Evolutionary conservation across 2,113 vertebrate species (phyloP), one percentile per base, ranked within the genome.

Genomic region (Pterocles burchelli): DNA sequence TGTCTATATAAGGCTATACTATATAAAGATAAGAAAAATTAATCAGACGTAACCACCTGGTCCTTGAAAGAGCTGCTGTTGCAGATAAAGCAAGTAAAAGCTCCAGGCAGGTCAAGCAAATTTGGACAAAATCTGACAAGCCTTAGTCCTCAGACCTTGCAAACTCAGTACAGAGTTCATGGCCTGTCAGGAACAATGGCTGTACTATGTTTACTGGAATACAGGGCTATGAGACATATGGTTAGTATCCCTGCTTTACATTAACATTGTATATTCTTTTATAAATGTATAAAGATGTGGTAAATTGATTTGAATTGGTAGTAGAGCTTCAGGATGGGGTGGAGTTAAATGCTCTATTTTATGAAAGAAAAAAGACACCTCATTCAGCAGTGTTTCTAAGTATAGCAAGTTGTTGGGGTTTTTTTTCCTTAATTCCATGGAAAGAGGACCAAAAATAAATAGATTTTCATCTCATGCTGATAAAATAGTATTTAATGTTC

Each of bases 301-400:
- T 46, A 74, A 89, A 73, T 80, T 86, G 52, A 89, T 46, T 31
- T 73, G 17, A 54, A 51, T 77, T 74, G 73, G 63, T 79, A 91
- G 36, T 85, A 65, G 41, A 84, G 28, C 36, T 70, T 54, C 88
- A 38, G 88, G 96, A 96, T 94, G 75, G 75, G 89, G 73, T 97
- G 95, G 61, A 71, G 88, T 96, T 96, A 95, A 93, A 88, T 89
- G 90, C 81, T 96, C 59, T 94, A 34, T 48, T 80, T 91, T 89
- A 85, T 65, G 75, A 83, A 82, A 82, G 57, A 73, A 77, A 62
- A 55, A 82, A 66, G 46, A 70, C 29, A 57, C 31, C 16, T 72
- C 14, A 58, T 85, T 85, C 34, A 65, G n/a, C 31, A 77, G 25
- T 43, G 11, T 49, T 91, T 76, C 49, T n/a, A 43, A 26, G 16